These are phyloP conservation scores for Bubo bubo DNA, from an alignment of 2,113 vertebrate species.

Conservation along the genomic window DNA sequence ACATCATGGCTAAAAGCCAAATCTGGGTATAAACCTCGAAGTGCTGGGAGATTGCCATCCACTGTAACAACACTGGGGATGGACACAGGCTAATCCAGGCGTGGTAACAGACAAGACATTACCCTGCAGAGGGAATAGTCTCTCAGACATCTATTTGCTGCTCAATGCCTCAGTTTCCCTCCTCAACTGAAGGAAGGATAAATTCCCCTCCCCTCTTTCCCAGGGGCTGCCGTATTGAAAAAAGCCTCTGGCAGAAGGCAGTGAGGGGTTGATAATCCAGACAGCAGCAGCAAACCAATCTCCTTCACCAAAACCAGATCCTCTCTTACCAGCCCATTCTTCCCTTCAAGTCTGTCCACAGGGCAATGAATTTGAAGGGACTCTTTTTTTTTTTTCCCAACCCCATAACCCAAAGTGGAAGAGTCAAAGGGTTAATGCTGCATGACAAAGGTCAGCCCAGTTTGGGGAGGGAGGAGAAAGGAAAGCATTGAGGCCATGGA, in stretches of 20 bases:
- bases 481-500: conserved; percentile 70
- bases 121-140: neutral
- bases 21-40: neutral
- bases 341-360: neutral
- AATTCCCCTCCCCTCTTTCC: neutral
- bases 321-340: neutral
- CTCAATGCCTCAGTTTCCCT: neutral
- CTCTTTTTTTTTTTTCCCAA: neutral
- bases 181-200: neutral
- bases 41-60: conserved; percentile 23
- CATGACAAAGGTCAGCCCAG: conserved; percentile 61
- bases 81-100: neutral
- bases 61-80: neutral
- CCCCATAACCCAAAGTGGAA: neutral
- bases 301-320: neutral
- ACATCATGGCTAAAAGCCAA: neutral
- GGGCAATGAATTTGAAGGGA: conserved; percentile 46
- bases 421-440: conserved; percentile 62
- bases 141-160: neutral
- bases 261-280: neutral
- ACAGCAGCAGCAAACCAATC: neutral
- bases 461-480: conserved; percentile 53
- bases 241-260: neutral
- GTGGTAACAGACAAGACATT: neutral
- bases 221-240: neutral